Conservation (phyloP, 1,140 invertebrate genomes). For the Drosophila ironensis region DNA sequence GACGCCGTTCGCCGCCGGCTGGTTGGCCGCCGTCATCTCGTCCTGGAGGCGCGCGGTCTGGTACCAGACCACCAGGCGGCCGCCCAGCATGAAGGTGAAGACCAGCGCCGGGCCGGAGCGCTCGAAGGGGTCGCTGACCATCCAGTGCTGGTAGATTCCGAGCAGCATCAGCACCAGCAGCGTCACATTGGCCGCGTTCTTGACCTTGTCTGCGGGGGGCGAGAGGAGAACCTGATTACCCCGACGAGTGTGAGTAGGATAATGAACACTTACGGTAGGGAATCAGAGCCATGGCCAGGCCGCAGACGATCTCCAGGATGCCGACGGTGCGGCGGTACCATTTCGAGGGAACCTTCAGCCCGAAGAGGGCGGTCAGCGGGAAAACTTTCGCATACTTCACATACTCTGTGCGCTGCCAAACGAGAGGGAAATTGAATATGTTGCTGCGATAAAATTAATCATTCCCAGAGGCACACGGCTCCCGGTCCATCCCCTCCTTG, state of each 20-base stretch:
- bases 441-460: slow-evolving; percentile 37
- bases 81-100: slow-evolving; percentile 97
- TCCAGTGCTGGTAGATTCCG: slow-evolving; percentile 95
- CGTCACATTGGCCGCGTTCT: slow-evolving; percentile 93
- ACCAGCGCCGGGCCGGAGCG: slow-evolving; percentile 95
- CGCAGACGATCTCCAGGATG: slow-evolving; percentile 94
- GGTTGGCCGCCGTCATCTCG: slow-evolving; percentile 81
- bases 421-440: slow-evolving; percentile 64
- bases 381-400: slow-evolving; percentile 98
- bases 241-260: too few species aligned
- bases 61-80: slow-evolving; percentile 91
- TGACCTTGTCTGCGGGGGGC: slow-evolving; percentile 91
- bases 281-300: slow-evolving; percentile 92
- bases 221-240: too few species aligned
- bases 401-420: slow-evolving; percentile 96
- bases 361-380: slow-evolving; percentile 90
- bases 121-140: slow-evolving; percentile 96
- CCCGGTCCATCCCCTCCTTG: too few species aligned
- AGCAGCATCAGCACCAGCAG: slow-evolving; percentile 92
- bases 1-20: slow-evolving; percentile 85
- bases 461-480: slow-evolving; percentile 21
- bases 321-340: slow-evolving; percentile 95
- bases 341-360: slow-evolving; percentile 95
- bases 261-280: slow-evolving; percentile 89
- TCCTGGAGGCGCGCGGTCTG: slow-evolving; percentile 84